Conservation (phyloP, 2,113 vertebrate genomes). For the Platichthys stellatus region DNA sequence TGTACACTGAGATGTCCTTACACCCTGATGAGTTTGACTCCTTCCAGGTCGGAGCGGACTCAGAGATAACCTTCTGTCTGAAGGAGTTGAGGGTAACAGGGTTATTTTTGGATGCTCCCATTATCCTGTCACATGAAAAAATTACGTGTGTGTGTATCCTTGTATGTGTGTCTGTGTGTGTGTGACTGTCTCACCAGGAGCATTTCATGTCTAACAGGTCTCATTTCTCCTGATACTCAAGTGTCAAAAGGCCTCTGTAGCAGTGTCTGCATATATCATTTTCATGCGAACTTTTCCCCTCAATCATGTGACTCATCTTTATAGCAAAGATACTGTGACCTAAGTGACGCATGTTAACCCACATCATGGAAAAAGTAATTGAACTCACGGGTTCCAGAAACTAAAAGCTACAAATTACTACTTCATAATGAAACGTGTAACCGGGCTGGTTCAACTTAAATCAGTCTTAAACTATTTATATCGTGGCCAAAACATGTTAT, state of each 20-base stretch:
- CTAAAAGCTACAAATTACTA: not conserved
- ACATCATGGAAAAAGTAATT: constrained; percentile 12
- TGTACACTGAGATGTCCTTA: constrained; percentile 88
- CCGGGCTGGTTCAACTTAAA: not conserved
- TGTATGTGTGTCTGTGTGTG: constrained; percentile 13
- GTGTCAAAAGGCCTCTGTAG: constrained; percentile 29
- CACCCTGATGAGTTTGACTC: constrained; percentile 91
- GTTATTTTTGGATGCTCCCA: constrained; percentile 48
- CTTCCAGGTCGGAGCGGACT: constrained; percentile 89
- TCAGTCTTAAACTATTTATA: not conserved
- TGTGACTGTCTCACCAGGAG: constrained; percentile 14
- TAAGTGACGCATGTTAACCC: constrained; percentile 12
- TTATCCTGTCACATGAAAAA: constrained; percentile 54
- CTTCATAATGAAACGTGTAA: constrained; percentile 6
- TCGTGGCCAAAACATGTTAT: constrained; percentile 7
- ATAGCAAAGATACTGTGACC: constrained; percentile 24
- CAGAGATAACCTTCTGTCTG: constrained; percentile 93
- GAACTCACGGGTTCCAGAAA: not conserved
- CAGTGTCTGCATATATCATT: constrained; percentile 27
- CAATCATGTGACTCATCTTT: constrained; percentile 22
- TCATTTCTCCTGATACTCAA: constrained; percentile 55
- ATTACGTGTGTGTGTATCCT: not conserved
- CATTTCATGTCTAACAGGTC: constrained; percentile 53
- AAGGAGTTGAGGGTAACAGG: constrained; percentile 93
- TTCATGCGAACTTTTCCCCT: constrained; percentile 47